Evolutionary conservation across 1,140 invertebrate genomes (phyloP).

Genomic region (Drosophila setifemur): DNA sequence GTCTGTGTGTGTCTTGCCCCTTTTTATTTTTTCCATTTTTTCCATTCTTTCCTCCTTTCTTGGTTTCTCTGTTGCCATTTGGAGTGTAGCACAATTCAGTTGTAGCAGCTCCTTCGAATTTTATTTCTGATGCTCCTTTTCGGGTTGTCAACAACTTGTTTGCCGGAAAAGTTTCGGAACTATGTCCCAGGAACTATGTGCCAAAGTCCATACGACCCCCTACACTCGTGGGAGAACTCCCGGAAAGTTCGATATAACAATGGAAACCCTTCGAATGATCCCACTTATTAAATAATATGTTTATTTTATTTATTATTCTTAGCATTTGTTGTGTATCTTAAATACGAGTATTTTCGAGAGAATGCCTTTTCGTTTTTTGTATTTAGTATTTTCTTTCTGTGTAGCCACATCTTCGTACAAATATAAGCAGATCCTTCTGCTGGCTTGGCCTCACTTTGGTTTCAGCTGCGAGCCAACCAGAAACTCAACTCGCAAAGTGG

Average conservation of each 20-base stretch:
- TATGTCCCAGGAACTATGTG: background rate
- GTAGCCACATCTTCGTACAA: constrained; percentile 17
- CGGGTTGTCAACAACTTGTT: constrained; percentile 66
- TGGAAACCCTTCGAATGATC: no score
- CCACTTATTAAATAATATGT: no score
- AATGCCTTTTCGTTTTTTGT: no score
- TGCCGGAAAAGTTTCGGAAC: constrained; percentile 8
- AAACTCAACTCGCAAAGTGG: constrained; percentile 5
- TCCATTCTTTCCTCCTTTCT: background rate
- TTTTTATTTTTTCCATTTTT: background rate
- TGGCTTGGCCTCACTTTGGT: constrained; percentile 25
- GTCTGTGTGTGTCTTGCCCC: constrained; percentile 1
- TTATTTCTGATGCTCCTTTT: constrained; percentile 30
- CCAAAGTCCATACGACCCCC: no score
- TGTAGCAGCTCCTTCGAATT: background rate
- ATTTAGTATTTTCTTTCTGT: background rate
- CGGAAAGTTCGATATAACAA: no score
- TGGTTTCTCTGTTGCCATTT: constrained; percentile 1
- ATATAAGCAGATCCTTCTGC: constrained; percentile 60
- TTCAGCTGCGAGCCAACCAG: constrained; percentile 19
- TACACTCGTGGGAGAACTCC: no score
- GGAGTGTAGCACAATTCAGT: constrained; percentile 7
- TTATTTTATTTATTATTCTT: no score
- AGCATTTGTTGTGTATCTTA: no score
- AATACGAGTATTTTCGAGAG: no score